Evolutionary conservation across 37 sponge, comb jelly and placozoan genomes (phyloP).

Genomic region (Spongia lamella): DNA sequence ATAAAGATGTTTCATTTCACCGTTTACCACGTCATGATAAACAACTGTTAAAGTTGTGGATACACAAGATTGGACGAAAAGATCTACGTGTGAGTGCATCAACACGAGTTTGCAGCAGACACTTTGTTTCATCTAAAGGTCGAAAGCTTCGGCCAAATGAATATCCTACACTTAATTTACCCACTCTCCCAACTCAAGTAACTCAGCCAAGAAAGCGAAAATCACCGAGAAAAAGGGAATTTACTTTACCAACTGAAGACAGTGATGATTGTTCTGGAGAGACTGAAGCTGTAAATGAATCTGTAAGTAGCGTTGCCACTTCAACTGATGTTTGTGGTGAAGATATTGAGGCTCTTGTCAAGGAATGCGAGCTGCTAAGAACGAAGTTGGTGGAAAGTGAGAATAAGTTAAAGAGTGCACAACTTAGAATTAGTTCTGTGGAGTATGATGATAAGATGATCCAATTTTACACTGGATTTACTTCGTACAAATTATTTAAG

Average conservation of each 20-base stretch:
- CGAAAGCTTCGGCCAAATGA: too few relatives aligned
- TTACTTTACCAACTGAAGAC: not conserved
- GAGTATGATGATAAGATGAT: conserved; percentile 38
- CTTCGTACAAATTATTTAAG: conserved; percentile 11
- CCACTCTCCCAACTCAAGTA: conserved; percentile 14
- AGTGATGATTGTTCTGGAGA: too few relatives aligned
- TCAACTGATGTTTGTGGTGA: too few relatives aligned
- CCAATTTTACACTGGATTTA: conserved; percentile 50
- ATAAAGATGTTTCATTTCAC: conserved; percentile 14
- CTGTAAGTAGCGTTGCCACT: too few relatives aligned
- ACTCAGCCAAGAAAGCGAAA: conserved; percentile 2
- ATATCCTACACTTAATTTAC: too few relatives aligned
- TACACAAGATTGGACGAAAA: conserved; percentile 34
- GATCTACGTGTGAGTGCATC: not conserved
- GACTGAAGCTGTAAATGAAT: too few relatives aligned
- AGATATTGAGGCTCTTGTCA: too few relatives aligned
- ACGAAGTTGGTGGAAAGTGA: too few relatives aligned
- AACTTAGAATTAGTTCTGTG: not conserved
- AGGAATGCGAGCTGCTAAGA: too few relatives aligned
- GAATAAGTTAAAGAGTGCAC: too few relatives aligned
- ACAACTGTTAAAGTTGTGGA: conserved; percentile 28
- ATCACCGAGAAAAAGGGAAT: not conserved
- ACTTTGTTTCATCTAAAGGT: too few relatives aligned
- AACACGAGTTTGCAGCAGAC: conserved; percentile 27
- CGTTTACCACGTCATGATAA: conserved; percentile 39